These are phyloP conservation scores for Seriola quinqueradiata DNA, from an alignment of 2,113 vertebrate species.

Conservation along the genomic window DNA sequence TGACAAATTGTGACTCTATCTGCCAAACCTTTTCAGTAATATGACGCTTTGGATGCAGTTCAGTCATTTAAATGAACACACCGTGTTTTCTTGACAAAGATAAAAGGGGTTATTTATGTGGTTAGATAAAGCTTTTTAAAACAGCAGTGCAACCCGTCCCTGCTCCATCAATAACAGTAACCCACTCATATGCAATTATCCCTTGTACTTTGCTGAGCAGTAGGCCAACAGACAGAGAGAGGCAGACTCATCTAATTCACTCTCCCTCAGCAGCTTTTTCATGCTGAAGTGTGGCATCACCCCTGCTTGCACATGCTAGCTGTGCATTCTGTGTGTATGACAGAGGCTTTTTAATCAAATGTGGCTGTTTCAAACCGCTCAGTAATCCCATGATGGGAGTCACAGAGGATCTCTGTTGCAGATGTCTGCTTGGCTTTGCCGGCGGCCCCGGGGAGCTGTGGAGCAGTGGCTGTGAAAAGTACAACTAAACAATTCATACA, in stretches of 20 bases:
- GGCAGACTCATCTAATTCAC: conserved; percentile 52
- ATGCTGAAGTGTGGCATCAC: conserved; percentile 63
- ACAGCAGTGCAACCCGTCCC: conserved; percentile 27
- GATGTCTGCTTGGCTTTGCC: conserved; percentile 51
- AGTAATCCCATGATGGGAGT: conserved; percentile 63
- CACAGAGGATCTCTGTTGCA: conserved; percentile 57
- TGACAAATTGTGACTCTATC: not conserved
- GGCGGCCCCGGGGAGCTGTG: conserved; percentile 19
- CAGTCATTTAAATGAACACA: conserved; percentile 23
- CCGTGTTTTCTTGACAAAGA: conserved; percentile 21
- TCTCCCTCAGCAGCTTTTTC: conserved; percentile 75
- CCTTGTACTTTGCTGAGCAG: conserved; percentile 48
- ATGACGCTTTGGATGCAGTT: conserved; percentile 26
- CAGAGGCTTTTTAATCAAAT: conserved; percentile 76
- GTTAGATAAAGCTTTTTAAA: conserved; percentile 43
- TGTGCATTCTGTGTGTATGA: conserved; percentile 60
- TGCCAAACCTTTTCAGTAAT: not conserved
- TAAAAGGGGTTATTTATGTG: conserved; percentile 25
- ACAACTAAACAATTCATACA: conserved; percentile 17
- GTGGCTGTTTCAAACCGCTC: conserved; percentile 49
- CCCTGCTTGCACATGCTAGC: conserved; percentile 62
- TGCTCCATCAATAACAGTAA: conserved; percentile 41
- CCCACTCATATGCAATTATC: conserved; percentile 67
- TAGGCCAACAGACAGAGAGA: conserved; percentile 42
- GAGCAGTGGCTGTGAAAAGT: conserved; percentile 25